Evolutionary conservation across 2,888 invertebrate species (phyloP).

Genomic region (Cephus nigrinus): DNA sequence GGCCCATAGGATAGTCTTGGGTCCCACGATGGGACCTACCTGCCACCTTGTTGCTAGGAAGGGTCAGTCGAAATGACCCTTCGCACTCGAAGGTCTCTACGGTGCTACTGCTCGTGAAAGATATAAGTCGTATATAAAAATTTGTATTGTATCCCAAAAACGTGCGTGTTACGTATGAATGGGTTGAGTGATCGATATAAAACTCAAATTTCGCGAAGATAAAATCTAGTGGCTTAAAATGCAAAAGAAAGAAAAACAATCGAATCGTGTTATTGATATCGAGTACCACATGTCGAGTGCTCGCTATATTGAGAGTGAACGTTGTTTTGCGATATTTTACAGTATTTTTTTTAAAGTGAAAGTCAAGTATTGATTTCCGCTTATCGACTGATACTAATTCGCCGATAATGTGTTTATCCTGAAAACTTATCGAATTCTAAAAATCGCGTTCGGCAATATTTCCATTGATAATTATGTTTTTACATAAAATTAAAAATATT

Average conservation of each 20-base stretch:
- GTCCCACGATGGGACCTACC: conserved; percentile 53
- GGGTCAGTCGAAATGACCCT: conserved; percentile 11
- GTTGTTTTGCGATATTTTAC: background rate
- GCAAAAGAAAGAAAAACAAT: background rate
- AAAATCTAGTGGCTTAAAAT: background rate
- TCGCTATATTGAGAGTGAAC: background rate
- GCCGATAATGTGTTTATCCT: background rate
- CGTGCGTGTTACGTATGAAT: background rate
- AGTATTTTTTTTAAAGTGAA: background rate
- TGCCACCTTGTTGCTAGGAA: conserved; percentile 14
- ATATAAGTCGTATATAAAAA: background rate
- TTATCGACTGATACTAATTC: background rate
- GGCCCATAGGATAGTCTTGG: conserved; percentile 34
- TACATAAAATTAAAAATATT: background rate
- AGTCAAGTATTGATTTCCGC: background rate
- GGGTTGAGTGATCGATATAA: background rate
- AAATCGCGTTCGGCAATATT: background rate
- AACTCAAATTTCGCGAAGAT: background rate
- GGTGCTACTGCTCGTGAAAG: background rate
- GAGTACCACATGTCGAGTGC: background rate
- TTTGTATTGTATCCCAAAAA: background rate
- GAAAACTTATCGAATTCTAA: background rate
- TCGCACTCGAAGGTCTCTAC: conserved; percentile 4
- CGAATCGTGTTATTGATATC: background rate
- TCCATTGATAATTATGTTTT: background rate